Conservation (phyloP, 2,888 invertebrate species). For the Cacoxenus indagator region DNA sequence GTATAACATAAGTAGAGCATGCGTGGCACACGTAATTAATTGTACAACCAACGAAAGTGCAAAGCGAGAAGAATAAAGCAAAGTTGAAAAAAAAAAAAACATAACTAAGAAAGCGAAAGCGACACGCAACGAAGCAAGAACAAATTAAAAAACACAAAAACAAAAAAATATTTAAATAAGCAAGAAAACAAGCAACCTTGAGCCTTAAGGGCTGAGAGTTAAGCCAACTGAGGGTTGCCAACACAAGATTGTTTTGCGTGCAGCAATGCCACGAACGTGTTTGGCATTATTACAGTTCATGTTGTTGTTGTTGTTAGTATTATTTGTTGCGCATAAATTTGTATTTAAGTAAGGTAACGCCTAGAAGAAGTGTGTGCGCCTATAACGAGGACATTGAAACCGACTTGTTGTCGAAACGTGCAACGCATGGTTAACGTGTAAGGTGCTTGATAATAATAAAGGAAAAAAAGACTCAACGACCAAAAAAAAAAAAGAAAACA, state of each 20-base stretch:
- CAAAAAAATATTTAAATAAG: no score
- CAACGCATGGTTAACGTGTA: background rate
- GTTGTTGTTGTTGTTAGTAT: background rate
- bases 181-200: no score
- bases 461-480: no score
- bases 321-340: conserved; percentile 3
- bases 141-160: no score
- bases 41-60: conserved; percentile 12
- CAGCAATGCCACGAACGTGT: conserved; percentile 5
- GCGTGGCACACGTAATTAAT: conserved; percentile 13
- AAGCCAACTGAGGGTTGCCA: background rate
- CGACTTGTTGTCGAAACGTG: background rate
- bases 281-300: background rate
- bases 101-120: background rate
- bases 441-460: background rate
- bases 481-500: no score
- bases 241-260: background rate
- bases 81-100: background rate
- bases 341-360: background rate
- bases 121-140: background rate
- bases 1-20: background rate
- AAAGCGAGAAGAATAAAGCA: background rate
- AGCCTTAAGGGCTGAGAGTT: no score
- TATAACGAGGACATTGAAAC: background rate
- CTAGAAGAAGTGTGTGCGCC: background rate